Conservation (phyloP, 2,888 invertebrate species). For the Lamellibrachia satsuma region DNA sequence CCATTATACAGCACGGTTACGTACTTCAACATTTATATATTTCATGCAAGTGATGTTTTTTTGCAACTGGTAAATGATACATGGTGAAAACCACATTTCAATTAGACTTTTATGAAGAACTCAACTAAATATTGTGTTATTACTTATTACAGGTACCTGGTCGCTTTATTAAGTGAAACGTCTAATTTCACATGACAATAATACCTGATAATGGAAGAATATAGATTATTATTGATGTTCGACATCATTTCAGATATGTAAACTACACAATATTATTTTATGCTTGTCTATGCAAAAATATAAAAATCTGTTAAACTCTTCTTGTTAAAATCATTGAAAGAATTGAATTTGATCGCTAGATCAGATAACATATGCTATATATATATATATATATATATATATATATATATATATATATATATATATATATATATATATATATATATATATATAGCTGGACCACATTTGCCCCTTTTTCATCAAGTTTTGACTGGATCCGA, state of each 20-base stretch:
- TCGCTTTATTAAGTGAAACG: neutral
- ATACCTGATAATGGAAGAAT: neutral
- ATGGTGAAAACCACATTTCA: neutral
- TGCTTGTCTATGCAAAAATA: too few relatives aligned
- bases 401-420: too few relatives aligned
- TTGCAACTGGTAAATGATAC: neutral
- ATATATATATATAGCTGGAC: too few relatives aligned
- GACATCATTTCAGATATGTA: neutral
- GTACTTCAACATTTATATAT: neutral
- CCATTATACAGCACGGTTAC: neutral
- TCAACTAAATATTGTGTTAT: neutral
- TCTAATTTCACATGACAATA: neutral
- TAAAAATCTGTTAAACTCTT: too few relatives aligned
- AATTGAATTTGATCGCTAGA: too few relatives aligned
- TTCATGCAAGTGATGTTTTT: neutral
- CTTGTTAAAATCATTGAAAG: too few relatives aligned
- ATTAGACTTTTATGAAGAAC: neutral
- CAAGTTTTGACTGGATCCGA: too few relatives aligned
- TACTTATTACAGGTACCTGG: neutral
- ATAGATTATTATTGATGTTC: neutral
- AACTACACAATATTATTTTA: too few relatives aligned
- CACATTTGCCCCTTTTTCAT: too few relatives aligned
- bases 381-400: too few relatives aligned
- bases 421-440: too few relatives aligned
- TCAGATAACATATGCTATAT: too few relatives aligned